Base-by-base conservation (phyloP, 64 coral and sea anemone species). In the Stylophora pistillata region DNA sequence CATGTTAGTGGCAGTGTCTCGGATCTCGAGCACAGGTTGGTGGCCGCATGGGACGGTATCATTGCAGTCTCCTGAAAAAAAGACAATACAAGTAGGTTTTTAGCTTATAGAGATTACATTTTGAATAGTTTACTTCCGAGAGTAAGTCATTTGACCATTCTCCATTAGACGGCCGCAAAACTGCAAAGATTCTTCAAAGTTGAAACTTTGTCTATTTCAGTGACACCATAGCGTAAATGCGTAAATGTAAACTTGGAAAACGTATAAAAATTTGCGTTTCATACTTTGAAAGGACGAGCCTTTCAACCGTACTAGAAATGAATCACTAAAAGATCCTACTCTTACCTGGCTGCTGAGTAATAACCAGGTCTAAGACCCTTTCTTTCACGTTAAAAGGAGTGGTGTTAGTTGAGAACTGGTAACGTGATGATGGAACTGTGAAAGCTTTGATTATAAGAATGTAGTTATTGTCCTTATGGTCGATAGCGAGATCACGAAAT, bases 11-110 rank as follows among this genome's bases (percentile, higher is more conserved):
- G 87, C 92, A 58, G 58, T 25, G 66, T 94, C 92, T 20, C 58
- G 79, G 74, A 94, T 94, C 68, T 94, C 92, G 16, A 94, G 72
- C 23, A 89, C 79, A 32, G 92, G 92, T 80, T 94, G 92, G 30
- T 15, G 79, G 10, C 92, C 92, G 31, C 92, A 94, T 11, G 57
- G 33, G 2, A 94, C 92, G 14, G 92, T 94, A 53, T 94, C 92
- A 78, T 94, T 94, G 29, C 92, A 94, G 64, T 94, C 78, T 55
- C 92, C 86, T 90, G 5, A n/a, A 1, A 26, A 73, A 33, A 75
- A 69, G 15, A 15, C 26, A 59, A 13, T 18, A 30, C 30, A 74
- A 10, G 41, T 55, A 31, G 27, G 14, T 17, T 68, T 26, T 68
- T 61, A 62, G 52, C 26, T 18, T 30, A 64, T 41, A 77, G 75